A percentile compares a stretch with the other conserved stretches of the same genome.
These are phyloP conservation scores for Salmo trutta DNA, from an alignment of 2,797 vertebrate genomes.

Conservation along the genomic window DNA sequence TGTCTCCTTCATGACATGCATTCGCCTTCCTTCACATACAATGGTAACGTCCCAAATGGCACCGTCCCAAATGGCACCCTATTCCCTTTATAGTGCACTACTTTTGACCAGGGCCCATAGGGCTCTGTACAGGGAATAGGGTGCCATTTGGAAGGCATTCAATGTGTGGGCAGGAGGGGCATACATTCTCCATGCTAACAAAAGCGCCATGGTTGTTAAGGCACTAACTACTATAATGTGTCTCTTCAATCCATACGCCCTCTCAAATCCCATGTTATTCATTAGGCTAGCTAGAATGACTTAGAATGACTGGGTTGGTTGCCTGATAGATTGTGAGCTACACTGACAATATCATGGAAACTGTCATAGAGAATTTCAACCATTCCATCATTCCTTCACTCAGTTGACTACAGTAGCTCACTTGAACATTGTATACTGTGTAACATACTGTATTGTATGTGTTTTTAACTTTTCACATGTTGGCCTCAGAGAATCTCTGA, in stretches of 20 bases:
- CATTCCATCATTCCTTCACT: neutral
- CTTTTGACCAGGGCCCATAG: too few relatives aligned
- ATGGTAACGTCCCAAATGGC: constrained; percentile 2
- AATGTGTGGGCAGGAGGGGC: constrained; percentile 38
- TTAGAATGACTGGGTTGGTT: constrained; percentile 35
- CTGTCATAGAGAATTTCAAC: neutral
- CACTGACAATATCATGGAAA: too few relatives aligned
- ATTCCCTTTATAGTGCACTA: too few relatives aligned
- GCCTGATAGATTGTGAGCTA: neutral
- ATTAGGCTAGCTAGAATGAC: constrained; percentile 53
- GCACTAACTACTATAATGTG: neutral
- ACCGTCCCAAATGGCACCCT: too few relatives aligned
- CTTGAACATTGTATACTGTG: neutral
- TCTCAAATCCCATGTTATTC: constrained; percentile 42
- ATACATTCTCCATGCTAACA: constrained; percentile 16
- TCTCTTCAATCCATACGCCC: constrained; percentile 28
- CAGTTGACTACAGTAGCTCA: neutral
- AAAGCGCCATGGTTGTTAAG: constrained; percentile 48
- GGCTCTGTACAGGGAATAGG: too few relatives aligned
- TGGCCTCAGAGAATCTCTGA: neutral
- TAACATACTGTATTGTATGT: neutral
- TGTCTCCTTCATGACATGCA: constrained; percentile 50
- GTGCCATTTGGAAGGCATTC: constrained; percentile 24
- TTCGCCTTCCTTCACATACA: constrained; percentile 21
- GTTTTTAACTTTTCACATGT: neutral